Percentiles rank a stretch among this genome's conserved stretches.
These are phyloP conservation scores for Eumerus sabulonum DNA, from an alignment of 2,888 invertebrate species.

Conservation along the genomic window DNA sequence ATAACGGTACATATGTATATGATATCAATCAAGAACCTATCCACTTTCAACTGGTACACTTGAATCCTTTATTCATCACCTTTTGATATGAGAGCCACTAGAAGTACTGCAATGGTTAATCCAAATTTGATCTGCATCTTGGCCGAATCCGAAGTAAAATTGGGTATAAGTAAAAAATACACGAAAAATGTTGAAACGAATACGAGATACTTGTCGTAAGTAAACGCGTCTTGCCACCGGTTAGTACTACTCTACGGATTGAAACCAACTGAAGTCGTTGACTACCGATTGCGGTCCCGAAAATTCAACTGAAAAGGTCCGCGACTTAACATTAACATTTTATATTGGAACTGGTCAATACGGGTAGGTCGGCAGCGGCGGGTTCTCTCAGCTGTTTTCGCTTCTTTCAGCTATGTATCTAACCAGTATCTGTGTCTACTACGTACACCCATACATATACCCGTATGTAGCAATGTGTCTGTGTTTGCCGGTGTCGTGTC, in stretches of 20 bases:
- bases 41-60: background rate
- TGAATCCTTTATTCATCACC: constrained; percentile 56
- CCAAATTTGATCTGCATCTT: constrained; percentile 55
- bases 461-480: background rate
- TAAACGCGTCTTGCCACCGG: constrained; percentile 33
- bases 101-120: constrained; percentile 46
- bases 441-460: background rate
- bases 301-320: constrained; percentile 65
- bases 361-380: background rate
- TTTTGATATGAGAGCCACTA: constrained; percentile 46
- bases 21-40: too few relatives aligned
- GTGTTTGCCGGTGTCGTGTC: background rate
- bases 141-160: constrained; percentile 1
- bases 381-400: constrained; percentile 43
- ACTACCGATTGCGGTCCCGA: constrained; percentile 65
- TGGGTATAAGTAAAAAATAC: background rate
- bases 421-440: constrained; percentile 11
- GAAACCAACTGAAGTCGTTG: constrained; percentile 45
- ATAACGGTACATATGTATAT: too few relatives aligned
- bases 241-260: constrained; percentile 13
- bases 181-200: too few relatives aligned
- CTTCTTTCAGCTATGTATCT: constrained; percentile 30
- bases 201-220: background rate
- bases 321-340: constrained; percentile 62
- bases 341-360: constrained; percentile 45